Base-by-base conservation (phyloP, 1,140 invertebrate species). In the Achatina immaculata region DNA sequence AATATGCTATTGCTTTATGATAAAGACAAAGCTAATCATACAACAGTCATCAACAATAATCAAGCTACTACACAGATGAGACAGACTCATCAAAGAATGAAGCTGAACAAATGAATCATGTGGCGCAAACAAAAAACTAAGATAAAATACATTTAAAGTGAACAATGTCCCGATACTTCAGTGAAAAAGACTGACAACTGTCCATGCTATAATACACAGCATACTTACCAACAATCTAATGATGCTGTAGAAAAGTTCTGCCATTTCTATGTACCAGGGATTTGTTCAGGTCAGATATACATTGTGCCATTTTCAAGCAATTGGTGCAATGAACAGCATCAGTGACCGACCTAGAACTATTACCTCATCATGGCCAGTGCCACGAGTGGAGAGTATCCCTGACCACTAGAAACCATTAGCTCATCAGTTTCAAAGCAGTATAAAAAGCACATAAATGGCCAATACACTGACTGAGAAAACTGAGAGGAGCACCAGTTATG, bases 351-450 rank as follows among this genome's bases (percentile, higher is more conserved):
- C 68, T 71, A 40, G 36, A 36, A 16, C 76, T 34, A 71, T 71
- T 77, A 76, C 81, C 86, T 88, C 89, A 88, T 88, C 88, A 88
- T 82, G 82, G 71, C 24, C 19, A 16, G 45, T 1, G n/a, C 58
- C 83, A 85, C 78, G 87, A 87, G 88, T 81, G 87, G 87, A 88
- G 85, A 85, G 51, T 31, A 66, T n/a, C 24, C 34, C 69, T 81
- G 82, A 48, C 19, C 48, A 81, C 24, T 0, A 36, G 36, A 43
- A n/a, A 75, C 78, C 51, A 58, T 48, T 62, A 62, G 87, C 86
- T 88, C 87, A 85, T 87, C 83, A 86, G 66, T 51, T 24, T 34
- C 31, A 16, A 21, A 40, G 38, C 14, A 36, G 6, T 24, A 71
- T 24, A 21, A 43, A 36, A 24, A 16, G n/a, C 9, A 34, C n/a